Conservation (phyloP, 1,140 invertebrate species). For the Orchestia grillus region DNA sequence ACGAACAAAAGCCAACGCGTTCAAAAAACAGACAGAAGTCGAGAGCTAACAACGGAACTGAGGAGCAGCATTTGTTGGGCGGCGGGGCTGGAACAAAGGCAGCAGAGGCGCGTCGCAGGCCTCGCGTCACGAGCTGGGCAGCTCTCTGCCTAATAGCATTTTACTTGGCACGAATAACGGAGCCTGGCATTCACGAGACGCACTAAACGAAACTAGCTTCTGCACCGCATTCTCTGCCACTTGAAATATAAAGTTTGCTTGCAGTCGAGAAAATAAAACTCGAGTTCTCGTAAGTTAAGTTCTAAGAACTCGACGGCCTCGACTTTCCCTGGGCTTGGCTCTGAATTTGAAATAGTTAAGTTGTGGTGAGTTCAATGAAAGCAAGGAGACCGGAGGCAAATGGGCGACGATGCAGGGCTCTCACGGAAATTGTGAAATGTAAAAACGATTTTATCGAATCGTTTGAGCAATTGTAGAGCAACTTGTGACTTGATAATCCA, state of each 20-base stretch:
- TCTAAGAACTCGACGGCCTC: background rate
- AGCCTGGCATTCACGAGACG: background rate
- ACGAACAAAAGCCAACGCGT: background rate
- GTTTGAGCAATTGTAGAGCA: background rate
- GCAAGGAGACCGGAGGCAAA: background rate
- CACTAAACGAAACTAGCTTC: background rate
- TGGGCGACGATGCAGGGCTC: background rate
- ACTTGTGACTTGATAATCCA: background rate
- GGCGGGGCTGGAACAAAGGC: background rate
- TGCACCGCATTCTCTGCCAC: background rate
- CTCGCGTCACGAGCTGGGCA: background rate
- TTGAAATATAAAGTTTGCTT: slow-evolving; percentile 1
- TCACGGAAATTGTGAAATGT: background rate
- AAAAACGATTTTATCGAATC: background rate
- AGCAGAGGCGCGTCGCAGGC: background rate
- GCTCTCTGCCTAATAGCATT: slow-evolving; percentile 7
- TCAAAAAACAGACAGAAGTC: background rate
- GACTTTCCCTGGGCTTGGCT: background rate
- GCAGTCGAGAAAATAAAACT: background rate
- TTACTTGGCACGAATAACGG: background rate
- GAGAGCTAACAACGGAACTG: background rate
- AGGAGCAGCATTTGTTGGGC: background rate
- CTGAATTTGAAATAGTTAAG: background rate
- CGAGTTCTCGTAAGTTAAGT: background rate
- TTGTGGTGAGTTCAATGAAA: background rate